phyloP scores from a whole-genome alignment of 2,113 vertebrate species.

The Excalfactoria chinensis region DNA sequence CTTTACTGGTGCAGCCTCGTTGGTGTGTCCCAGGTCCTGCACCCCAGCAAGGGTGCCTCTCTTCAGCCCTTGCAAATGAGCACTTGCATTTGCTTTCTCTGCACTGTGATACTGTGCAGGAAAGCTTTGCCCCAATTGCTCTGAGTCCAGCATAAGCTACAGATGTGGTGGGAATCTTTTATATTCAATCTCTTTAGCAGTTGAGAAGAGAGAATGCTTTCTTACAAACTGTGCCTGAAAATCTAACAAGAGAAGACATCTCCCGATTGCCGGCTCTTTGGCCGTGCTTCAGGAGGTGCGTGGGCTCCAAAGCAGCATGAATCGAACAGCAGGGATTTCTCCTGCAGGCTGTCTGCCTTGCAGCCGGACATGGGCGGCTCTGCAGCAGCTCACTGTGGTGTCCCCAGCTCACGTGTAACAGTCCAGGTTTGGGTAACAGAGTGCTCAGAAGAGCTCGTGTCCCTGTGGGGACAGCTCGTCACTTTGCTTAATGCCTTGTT shows the following conservation, averaged over 20 bases:
- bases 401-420: too few relatives aligned
- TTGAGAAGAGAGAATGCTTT: neutral
- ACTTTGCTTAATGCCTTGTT: neutral
- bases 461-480: neutral
- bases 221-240: neutral
- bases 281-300: neutral
- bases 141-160: neutral
- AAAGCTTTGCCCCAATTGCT: neutral
- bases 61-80: neutral
- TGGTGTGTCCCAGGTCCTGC: accelerated
- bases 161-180: neutral
- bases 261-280: neutral
- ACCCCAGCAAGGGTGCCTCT: neutral
- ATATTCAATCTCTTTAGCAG: neutral
- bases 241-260: neutral
- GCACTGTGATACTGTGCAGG: neutral
- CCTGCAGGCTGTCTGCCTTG: neutral
- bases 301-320: neutral
- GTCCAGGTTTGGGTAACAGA: neutral
- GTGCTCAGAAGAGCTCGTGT: neutral
- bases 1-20: neutral
- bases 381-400: too few relatives aligned
- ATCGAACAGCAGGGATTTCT: neutral
- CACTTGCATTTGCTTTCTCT: neutral
- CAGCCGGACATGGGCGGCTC: too few relatives aligned